Base-by-base conservation (phyloP, 37 sponge, comb jelly and placozoan species). In the Tethya wilhelma region DNA sequence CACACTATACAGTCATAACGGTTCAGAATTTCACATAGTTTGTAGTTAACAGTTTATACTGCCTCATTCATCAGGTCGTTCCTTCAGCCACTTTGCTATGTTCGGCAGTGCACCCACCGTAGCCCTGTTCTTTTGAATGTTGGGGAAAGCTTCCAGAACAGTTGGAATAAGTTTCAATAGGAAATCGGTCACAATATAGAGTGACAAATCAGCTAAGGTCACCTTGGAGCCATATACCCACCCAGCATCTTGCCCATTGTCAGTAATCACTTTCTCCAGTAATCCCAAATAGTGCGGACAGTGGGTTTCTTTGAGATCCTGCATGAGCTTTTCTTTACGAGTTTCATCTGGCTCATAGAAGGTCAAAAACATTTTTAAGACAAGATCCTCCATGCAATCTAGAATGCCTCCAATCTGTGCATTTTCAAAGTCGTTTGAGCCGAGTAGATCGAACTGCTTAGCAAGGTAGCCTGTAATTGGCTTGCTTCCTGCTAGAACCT, bases 31-130 rank as follows among this genome's bases (percentile, higher is more conserved):
- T n/a, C n/a, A n/a, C n/a, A n/a, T n/a, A n/a, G n/a, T n/a, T n/a
- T n/a, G n/a, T n/a, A n/a, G n/a, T n/a, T n/a, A n/a, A n/a, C n/a
- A n/a, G n/a, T n/a, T n/a, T n/a, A n/a, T n/a, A n/a, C n/a, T n/a
- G n/a, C n/a, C 14, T 49, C 38, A 29, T 72, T 71, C n/a, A n/a
- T 86, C 69, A 32, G 87, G 87, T 23, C 81, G 64, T 38, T 79
- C 69, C 60, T 80, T 66, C 2, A 87, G 64, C 87, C 87, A 87
- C 74, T 80, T 79, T 2, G 81, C 81, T 32, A 87, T 87, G 70
- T 79, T 74, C 29, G 87, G 81, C 23, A 80, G 81, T 14, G 49
- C 38, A 28, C 44, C 74, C 9, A 87, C 81, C 23, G 45, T 36
- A 30, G 44, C 56, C 17, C 6, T 73, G 32, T 75, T 37, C 59